Conservation (phyloP, 2,888 invertebrate species). For the Tuberolachnus salignus region DNA sequence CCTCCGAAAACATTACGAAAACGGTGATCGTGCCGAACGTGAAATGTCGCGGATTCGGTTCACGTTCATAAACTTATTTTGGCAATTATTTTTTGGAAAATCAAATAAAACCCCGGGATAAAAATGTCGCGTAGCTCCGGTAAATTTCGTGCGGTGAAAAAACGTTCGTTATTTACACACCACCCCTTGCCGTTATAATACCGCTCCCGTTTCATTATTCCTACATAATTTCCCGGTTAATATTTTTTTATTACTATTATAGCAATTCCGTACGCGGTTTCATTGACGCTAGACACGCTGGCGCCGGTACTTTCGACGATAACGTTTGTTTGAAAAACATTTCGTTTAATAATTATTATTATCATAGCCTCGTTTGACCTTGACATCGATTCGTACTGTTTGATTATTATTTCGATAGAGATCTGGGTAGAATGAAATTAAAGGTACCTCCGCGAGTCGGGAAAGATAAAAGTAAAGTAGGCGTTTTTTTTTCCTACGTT, state of each 20-base stretch:
- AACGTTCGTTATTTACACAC: too few relatives aligned
- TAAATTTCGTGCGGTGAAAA: neutral
- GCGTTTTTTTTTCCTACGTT: too few relatives aligned
- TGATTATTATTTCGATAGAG: neutral
- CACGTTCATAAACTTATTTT: too few relatives aligned
- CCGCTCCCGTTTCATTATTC: constrained; percentile 2
- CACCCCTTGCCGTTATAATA: neutral
- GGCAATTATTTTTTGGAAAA: too few relatives aligned
- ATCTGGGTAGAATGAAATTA: too few relatives aligned
- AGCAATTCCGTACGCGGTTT: neutral
- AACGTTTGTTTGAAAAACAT: neutral
- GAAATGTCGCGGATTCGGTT: too few relatives aligned
- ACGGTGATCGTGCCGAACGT: too few relatives aligned
- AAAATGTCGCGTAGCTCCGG: neutral
- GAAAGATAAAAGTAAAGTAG: too few relatives aligned
- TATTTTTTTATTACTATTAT: constrained; percentile 22
- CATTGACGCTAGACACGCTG: constrained; percentile 30
- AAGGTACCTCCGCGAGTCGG: too few relatives aligned
- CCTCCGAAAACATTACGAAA: too few relatives aligned
- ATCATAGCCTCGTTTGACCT: neutral
- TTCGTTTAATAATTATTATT: neutral
- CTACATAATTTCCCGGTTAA: constrained; percentile 11
- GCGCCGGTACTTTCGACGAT: neutral
- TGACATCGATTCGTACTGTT: neutral
- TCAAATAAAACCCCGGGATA: too few relatives aligned